Evolutionary conservation across 2,797 vertebrate species (phyloP).

Genomic region (Trichosurus vulpecula): DNA sequence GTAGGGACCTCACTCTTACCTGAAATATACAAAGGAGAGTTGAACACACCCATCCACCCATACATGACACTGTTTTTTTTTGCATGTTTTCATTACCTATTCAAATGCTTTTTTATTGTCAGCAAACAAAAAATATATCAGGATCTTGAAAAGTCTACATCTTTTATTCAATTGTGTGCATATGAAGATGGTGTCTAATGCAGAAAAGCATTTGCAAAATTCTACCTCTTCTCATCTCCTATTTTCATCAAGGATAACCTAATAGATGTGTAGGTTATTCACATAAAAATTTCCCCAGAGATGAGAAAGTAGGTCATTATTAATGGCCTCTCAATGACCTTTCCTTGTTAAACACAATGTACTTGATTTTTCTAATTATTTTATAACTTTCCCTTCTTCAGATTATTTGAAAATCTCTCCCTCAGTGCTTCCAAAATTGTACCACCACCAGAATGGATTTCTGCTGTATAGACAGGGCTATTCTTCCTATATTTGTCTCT

Average conservation of each 20-base stretch:
- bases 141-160: neutral
- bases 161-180: neutral
- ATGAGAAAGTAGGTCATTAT: neutral
- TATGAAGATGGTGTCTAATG: neutral
- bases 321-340: neutral
- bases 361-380: too few relatives aligned
- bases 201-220: too few relatives aligned
- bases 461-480: too few relatives aligned
- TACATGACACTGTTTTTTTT: too few relatives aligned
- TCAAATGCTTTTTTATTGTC: neutral
- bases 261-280: neutral
- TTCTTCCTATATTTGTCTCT: too few relatives aligned
- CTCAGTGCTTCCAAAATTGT: too few relatives aligned
- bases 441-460: too few relatives aligned
- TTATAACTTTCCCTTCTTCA: too few relatives aligned
- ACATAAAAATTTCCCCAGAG: neutral
- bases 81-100: neutral
- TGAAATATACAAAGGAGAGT: neutral
- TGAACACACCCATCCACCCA: neutral
- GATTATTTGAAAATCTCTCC: too few relatives aligned
- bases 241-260: neutral
- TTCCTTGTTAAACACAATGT: neutral
- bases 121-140: neutral
- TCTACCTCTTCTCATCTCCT: neutral
- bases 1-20: too few relatives aligned